phyloP scores from a whole-genome alignment of 2,113 vertebrate genomes.

The Hyla sarda region DNA sequence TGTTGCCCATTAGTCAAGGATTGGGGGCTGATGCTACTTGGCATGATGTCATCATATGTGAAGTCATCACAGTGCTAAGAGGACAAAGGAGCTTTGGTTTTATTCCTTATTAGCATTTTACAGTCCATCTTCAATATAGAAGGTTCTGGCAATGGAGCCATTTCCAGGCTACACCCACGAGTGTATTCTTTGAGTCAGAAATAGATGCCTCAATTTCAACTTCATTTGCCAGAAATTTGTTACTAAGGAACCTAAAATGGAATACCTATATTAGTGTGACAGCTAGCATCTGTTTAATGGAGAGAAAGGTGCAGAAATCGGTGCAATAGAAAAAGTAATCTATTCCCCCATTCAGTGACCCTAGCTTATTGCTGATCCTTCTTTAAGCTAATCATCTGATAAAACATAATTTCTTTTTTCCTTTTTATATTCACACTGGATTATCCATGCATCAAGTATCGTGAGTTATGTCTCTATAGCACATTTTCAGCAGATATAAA shows the following conservation, averaged over 20 bases:
- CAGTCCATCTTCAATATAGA: not conserved
- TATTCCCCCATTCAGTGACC: not conserved
- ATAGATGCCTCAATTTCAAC: slow-evolving; percentile 24
- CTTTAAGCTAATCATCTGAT: not conserved
- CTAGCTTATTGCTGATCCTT: not conserved
- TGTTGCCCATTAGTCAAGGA: not conserved
- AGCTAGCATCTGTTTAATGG: not conserved
- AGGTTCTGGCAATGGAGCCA: not conserved
- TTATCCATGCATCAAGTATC: too few relatives aligned
- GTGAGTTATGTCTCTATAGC: too few relatives aligned
- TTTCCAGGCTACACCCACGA: slow-evolving; percentile 34
- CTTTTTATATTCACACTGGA: too few relatives aligned
- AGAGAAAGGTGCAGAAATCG: not conserved
- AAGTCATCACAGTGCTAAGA: not conserved
- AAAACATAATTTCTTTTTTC: not conserved
- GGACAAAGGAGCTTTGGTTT: not conserved
- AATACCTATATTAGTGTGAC: not conserved
- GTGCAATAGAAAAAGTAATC: not conserved
- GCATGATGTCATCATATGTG: not conserved
- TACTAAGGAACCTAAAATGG: slow-evolving; percentile 36
- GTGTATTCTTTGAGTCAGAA: slow-evolving; percentile 27
- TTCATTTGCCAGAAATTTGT: slow-evolving; percentile 37
- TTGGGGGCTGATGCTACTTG: not conserved
- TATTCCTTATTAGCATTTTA: not conserved
- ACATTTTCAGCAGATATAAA: too few relatives aligned